These are phyloP conservation scores for Gasterosteus aculeatus DNA, from an alignment of 2,113 vertebrate species.

Conservation along the genomic window DNA sequence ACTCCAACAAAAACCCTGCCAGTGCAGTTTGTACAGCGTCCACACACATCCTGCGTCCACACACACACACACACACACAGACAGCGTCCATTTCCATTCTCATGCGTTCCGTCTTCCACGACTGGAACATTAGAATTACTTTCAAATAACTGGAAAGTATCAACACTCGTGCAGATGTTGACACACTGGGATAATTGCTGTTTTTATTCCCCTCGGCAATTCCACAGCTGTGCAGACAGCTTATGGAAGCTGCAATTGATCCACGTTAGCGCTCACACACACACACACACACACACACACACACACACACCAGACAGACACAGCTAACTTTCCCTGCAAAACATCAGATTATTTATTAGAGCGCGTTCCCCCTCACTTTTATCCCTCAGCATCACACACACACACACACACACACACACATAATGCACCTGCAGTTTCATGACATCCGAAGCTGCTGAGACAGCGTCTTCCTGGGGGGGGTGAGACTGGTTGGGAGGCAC, in stretches of 20 bases:
- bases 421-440: conserved; percentile 65
- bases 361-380: conserved; percentile 34
- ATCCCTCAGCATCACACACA: not conserved
- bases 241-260: conserved; percentile 34
- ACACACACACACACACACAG: conserved; percentile 35
- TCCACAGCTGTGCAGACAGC: conserved; percentile 33
- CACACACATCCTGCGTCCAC: conserved; percentile 27
- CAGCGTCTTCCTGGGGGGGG: conserved; percentile 52
- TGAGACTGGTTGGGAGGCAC: conserved; percentile 36
- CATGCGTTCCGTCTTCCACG: conserved; percentile 48
- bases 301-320: conserved; percentile 10
- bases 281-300: conserved; percentile 21
- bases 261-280: conserved; percentile 20
- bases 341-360: conserved; percentile 66
- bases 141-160: conserved; percentile 14
- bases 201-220: conserved; percentile 32
- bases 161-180: conserved; percentile 49
- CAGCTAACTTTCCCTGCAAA: conserved; percentile 45
- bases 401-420: conserved; percentile 19
- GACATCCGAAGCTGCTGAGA: conserved; percentile 75
- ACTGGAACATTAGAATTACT: conserved; percentile 43
- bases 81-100: conserved; percentile 52
- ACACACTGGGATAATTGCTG: conserved; percentile 45
- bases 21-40: conserved; percentile 79
- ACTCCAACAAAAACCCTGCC: conserved; percentile 81